phyloP scores from a whole-genome alignment of 1,140 invertebrate genomes.

The Drosophila kurseongensis region DNA sequence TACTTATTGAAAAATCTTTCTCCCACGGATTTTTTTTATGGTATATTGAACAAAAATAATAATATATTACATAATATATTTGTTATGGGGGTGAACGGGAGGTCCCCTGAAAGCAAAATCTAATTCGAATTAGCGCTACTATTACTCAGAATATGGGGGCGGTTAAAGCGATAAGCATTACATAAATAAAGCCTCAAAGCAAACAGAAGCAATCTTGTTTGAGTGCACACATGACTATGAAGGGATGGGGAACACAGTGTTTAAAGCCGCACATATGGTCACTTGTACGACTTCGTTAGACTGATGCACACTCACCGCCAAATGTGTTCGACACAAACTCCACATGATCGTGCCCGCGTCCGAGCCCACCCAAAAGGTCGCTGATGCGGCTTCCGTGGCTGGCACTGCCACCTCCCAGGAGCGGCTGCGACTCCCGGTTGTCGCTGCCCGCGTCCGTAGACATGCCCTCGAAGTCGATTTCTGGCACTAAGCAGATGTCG shows the following conservation, averaged over 20 bases:
- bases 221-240: background rate
- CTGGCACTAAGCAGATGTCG: constrained; percentile 80
- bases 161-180: constrained; percentile 17
- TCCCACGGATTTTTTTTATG: too few relatives aligned
- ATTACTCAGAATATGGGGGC: constrained; percentile 5
- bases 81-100: too few relatives aligned
- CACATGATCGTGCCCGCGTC: constrained; percentile 87
- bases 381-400: constrained; percentile 72
- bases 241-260: background rate
- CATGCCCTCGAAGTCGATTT: constrained; percentile 86
- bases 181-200: constrained; percentile 21
- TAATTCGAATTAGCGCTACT: background rate
- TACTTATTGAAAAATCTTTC: too few relatives aligned
- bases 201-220: constrained; percentile 16
- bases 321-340: constrained; percentile 92
- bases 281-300: constrained; percentile 60
- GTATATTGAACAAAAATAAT: too few relatives aligned
- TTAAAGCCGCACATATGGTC: constrained; percentile 54
- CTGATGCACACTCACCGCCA: constrained; percentile 87
- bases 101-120: too few relatives aligned
- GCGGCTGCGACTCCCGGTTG: constrained; percentile 94
- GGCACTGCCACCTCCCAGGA: constrained; percentile 89
- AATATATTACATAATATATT: too few relatives aligned
- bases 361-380: constrained; percentile 58
- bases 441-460: constrained; percentile 88